phyloP scores from a whole-genome alignment of 2,113 vertebrate genomes.

The Mystacornis crossleyi region DNA sequence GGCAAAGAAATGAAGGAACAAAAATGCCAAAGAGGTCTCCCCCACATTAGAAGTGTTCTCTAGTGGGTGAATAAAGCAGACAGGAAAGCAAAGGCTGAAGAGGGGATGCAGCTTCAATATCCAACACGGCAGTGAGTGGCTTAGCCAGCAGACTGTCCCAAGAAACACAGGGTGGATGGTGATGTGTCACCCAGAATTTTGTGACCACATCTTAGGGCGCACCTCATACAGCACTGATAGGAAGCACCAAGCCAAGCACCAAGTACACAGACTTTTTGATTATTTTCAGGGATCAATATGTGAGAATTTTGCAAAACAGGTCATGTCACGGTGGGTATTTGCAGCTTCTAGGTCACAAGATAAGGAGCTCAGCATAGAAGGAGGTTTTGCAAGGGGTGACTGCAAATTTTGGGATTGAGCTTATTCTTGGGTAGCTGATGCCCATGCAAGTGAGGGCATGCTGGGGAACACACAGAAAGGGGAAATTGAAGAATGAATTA shows the following conservation, averaged over 20 bases:
- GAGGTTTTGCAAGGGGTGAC: background rate
- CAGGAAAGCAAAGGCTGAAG: background rate
- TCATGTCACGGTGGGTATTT: background rate
- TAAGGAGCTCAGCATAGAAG: slow-evolving; percentile 35
- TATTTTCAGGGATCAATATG: background rate
- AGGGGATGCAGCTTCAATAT: background rate
- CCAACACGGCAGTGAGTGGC: background rate
- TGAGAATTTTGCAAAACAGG: background rate
- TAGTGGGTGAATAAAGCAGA: background rate
- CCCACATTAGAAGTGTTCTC: background rate
- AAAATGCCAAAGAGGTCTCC: background rate
- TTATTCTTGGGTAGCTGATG: slow-evolving; percentile 19
- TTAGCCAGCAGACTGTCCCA: fast-evolving
- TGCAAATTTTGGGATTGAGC: slow-evolving; percentile 32
- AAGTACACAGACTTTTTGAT: background rate
- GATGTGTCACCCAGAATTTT: background rate
- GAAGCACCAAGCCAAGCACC: background rate
- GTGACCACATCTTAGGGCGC: background rate
- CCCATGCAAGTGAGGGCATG: background rate
- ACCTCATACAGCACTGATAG: background rate
- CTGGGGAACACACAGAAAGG: background rate
- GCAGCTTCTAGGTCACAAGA: background rate
- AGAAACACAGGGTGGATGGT: background rate
- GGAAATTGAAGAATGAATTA: background rate
- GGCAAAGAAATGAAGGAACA: background rate